These are phyloP conservation scores for Schizaphis graminum DNA, from an alignment of 2,888 invertebrate genomes.

Conservation along the genomic window DNA sequence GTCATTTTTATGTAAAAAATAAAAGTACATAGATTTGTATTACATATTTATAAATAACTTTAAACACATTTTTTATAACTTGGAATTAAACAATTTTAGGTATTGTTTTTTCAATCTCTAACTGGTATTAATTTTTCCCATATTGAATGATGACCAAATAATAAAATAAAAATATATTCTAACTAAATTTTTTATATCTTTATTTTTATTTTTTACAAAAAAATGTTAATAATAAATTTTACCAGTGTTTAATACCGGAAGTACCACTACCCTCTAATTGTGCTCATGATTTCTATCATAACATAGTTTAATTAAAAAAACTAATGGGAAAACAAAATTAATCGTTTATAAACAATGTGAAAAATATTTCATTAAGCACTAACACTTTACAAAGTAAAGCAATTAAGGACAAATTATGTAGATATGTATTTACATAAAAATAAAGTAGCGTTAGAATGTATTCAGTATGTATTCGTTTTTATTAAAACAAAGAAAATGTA, in stretches of 20 bases:
- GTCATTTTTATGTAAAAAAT: background rate
- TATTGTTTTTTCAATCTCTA: background rate
- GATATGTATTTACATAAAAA: background rate
- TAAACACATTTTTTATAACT: background rate
- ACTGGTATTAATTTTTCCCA: background rate
- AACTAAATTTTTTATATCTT: background rate
- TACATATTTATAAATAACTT: background rate
- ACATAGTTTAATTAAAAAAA: background rate
- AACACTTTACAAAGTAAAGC: background rate
- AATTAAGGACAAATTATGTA: background rate
- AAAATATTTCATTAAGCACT: background rate
- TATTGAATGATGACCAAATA: background rate
- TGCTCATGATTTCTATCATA: background rate
- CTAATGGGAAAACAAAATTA: background rate
- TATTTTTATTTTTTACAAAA: background rate
- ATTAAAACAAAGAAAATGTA: background rate
- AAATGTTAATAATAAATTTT: background rate
- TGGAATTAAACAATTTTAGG: background rate
- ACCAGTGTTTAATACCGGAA: background rate
- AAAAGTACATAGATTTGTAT: background rate
- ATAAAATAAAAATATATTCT: background rate
- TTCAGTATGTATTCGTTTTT: background rate
- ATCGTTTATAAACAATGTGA: background rate
- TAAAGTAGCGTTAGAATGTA: background rate
- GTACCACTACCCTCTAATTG: background rate